These are phyloP conservation scores for Rhaphigaster nebulosa DNA, from an alignment of 2,888 invertebrate genomes.

Conservation along the genomic window DNA sequence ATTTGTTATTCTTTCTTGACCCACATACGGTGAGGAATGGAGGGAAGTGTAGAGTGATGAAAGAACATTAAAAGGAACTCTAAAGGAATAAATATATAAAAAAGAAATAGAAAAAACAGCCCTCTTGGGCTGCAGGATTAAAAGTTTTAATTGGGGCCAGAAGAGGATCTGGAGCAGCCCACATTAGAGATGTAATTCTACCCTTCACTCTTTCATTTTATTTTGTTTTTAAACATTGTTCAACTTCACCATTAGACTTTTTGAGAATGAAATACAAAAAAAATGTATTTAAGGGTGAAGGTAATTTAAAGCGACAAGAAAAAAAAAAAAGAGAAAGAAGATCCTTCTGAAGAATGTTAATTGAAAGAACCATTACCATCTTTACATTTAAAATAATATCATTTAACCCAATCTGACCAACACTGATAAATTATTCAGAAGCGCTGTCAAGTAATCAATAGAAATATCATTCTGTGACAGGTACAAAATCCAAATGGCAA, in stretches of 20 bases:
- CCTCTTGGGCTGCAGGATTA: neutral
- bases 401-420: too few relatives aligned
- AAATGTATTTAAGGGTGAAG: neutral
- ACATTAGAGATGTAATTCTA: conserved; percentile 30
- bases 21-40: neutral
- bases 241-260: neutral
- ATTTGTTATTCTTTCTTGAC: neutral
- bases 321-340: neutral
- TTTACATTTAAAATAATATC: too few relatives aligned
- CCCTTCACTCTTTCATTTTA: neutral
- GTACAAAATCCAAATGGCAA: too few relatives aligned
- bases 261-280: neutral
- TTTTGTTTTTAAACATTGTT: neutral
- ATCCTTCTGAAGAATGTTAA: neutral
- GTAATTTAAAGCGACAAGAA: neutral
- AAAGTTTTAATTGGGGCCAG: conserved; percentile 44
- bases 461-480: too few relatives aligned
- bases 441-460: too few relatives aligned
- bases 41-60: neutral
- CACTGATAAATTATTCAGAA: too few relatives aligned
- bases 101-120: neutral
- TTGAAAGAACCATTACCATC: neutral
- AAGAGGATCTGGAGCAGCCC: neutral
- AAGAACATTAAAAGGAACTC: conserved; percentile 40
- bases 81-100: neutral